Evolutionary conservation across 2,113 vertebrate species (phyloP).

Genomic region (Mormyrus lacerda): DNA sequence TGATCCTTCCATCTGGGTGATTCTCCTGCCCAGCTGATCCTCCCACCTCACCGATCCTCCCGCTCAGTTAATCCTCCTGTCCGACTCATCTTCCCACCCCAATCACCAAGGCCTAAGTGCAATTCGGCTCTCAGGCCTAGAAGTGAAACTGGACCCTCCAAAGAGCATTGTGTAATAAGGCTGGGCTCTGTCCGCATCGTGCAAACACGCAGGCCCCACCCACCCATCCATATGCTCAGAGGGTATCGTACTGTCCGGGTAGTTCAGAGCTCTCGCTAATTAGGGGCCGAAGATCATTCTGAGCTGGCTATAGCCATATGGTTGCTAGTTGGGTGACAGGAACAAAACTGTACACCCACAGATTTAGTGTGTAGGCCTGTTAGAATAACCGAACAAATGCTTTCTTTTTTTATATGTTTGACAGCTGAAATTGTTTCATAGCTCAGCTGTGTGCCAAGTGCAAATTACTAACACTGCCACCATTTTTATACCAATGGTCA

Average conservation of each 20-base stretch:
- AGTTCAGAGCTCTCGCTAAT: not conserved
- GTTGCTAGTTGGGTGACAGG: not conserved
- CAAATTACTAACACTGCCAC: not conserved
- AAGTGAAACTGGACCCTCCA: not conserved
- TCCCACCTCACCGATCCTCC: not conserved
- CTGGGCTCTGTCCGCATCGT: not conserved
- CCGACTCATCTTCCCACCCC: not conserved
- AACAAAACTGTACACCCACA: not conserved
- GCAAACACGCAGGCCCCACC: not conserved
- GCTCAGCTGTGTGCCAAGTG: not conserved
- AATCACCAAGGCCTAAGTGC: not conserved
- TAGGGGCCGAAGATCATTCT: not conserved
- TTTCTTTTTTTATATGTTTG: not conserved
- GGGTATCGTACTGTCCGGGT: not conserved
- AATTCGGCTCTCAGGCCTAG: not conserved
- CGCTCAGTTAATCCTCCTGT: not conserved
- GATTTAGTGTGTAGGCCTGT: not conserved
- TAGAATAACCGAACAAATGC: not conserved
- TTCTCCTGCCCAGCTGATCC: not conserved
- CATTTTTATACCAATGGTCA: not conserved
- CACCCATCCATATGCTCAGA: not conserved
- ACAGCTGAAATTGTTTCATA: not conserved
- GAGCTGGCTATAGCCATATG: conserved; percentile 1
- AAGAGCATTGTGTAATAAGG: not conserved
- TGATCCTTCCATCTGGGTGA: too few species aligned